These are phyloP conservation scores for Graptemys geographica DNA, from an alignment of 2,797 vertebrate genomes.

Conservation along the genomic window DNA sequence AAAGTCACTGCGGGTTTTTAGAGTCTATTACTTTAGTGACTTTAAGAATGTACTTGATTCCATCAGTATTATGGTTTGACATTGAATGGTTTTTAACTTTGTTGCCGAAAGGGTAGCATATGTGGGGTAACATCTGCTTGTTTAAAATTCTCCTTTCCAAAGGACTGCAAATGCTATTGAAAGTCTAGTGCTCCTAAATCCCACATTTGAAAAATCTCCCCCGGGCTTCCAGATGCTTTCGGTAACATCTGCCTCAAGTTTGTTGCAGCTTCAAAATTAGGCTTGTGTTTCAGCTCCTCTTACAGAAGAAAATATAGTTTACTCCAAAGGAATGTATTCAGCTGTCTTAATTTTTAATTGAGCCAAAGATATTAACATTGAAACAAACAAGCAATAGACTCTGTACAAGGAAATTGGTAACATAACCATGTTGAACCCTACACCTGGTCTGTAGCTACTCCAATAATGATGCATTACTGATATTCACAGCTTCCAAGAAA, in stretches of 20 bases:
- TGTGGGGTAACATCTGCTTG: background rate
- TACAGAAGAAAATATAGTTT: constrained; percentile 1
- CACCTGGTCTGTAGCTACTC: constrained; percentile 2
- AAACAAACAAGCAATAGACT: background rate
- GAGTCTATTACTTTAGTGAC: background rate
- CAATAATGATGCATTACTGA: background rate
- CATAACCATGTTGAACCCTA: background rate
- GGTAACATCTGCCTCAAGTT: background rate
- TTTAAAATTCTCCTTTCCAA: background rate
- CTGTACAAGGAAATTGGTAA: constrained; percentile 23
- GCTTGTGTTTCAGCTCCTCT: background rate
- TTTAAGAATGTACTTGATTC: background rate
- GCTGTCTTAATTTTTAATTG: constrained; percentile 39
- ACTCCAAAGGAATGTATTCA: constrained; percentile 5
- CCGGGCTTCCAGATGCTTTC: background rate
- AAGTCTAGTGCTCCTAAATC: background rate
- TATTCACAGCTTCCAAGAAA: constrained; percentile 39
- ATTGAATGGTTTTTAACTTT: background rate
- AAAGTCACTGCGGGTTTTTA: background rate
- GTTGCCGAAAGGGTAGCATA: background rate
- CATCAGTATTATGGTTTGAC: background rate
- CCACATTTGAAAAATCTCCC: background rate
- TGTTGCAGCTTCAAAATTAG: background rate
- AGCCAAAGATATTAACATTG: background rate
- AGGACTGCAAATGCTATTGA: background rate